Evolutionary conservation across 2,797 vertebrate species (phyloP).

Genomic region (Enteromius afrohamiltoni): DNA sequence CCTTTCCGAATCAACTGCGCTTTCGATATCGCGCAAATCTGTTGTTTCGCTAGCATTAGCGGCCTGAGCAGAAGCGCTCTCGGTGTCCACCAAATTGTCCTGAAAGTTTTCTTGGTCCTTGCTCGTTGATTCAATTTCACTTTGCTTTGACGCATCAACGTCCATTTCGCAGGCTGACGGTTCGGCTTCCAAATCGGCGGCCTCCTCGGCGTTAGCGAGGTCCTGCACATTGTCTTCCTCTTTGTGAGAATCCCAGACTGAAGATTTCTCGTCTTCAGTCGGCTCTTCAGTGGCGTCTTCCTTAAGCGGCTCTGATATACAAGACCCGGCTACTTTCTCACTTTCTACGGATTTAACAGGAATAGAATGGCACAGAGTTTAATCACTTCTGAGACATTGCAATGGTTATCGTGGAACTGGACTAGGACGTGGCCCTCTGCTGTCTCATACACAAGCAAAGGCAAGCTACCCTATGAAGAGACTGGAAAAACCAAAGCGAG

Average conservation of each 20-base stretch:
- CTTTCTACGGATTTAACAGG: conserved; percentile 99
- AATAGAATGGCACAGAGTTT: conserved; percentile 99
- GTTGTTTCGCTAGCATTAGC: conserved; percentile 83
- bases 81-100: conserved; percentile 76
- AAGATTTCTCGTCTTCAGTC: conserved; percentile 87
- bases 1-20: conserved; percentile 83
- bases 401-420: conserved; percentile 94
- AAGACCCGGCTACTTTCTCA: conserved; percentile 99
- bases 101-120: conserved; percentile 60
- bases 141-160: conserved; percentile 80
- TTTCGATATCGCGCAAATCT: conserved; percentile 78
- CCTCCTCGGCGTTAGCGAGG: conserved; percentile 78
- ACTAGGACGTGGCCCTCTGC: conserved; percentile 81
- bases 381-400: conserved; percentile 99
- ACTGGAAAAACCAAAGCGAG: conserved; percentile 80
- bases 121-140: conserved; percentile 78
- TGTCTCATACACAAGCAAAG: conserved; percentile 84
- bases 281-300: conserved; percentile 88
- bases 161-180: conserved; percentile 71
- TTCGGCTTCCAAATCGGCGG: conserved; percentile 84
- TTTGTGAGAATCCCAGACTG: conserved; percentile 80
- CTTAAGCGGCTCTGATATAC: conserved; percentile 97
- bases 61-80: conserved; percentile 85
- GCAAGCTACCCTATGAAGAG: conserved; percentile 79
- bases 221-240: conserved; percentile 85